Evolutionary conservation across 2,113 vertebrate species (phyloP).

Genomic region (Myxocyprinus asiaticus): DNA sequence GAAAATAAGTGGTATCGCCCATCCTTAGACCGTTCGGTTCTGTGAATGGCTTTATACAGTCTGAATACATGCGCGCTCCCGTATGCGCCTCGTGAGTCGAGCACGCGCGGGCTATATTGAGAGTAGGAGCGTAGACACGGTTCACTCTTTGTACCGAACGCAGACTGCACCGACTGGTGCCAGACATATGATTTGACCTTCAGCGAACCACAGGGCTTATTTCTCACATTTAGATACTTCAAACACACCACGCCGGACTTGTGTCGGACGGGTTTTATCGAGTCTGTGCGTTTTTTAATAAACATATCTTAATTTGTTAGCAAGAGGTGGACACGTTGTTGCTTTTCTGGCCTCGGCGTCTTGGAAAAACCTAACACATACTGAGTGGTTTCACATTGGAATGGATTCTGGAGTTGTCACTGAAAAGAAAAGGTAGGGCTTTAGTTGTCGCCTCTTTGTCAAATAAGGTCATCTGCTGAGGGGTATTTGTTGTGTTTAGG

Average conservation of each 20-base stretch:
- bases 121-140: conserved; percentile 13
- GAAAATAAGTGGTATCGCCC: too few species aligned
- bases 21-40: too few species aligned
- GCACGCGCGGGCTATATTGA: conserved; percentile 18
- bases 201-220: conserved; percentile 21
- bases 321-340: conserved; percentile 48
- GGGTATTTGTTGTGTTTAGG: background rate
- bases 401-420: conserved; percentile 80
- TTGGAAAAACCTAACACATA: conserved; percentile 46
- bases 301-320: conserved; percentile 26
- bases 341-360: conserved; percentile 32
- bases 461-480: background rate
- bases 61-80: conserved; percentile 65
- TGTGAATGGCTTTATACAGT: background rate
- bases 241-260: background rate
- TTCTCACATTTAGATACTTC: background rate
- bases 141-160: background rate
- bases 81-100: conserved; percentile 15
- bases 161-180: background rate
- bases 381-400: conserved; percentile 62
- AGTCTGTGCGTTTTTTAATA: background rate
- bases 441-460: background rate
- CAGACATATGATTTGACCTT: conserved; percentile 45
- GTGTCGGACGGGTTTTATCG: background rate
- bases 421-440: conserved; percentile 80